Percentiles rank a stretch among this genome's conserved stretches.
phyloP scores from a whole-genome alignment of 2,888 invertebrate genomes.

The Byasa hedistus region DNA sequence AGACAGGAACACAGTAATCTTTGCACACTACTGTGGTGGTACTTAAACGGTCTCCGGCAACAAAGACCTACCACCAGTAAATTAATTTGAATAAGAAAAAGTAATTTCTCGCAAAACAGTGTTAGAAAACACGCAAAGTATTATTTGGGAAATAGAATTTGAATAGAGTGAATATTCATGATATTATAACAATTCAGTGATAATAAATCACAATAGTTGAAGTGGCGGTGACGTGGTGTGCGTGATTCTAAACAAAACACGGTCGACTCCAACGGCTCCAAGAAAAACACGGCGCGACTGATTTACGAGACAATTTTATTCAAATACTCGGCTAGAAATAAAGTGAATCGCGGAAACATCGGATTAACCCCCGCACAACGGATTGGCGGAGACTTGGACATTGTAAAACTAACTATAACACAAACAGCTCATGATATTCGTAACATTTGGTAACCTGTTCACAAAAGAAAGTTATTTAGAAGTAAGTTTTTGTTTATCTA shows the following conservation, averaged over 20 bases:
- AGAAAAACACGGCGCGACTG: slow-evolving; percentile 76
- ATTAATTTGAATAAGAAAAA: too few species aligned
- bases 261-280: slow-evolving; percentile 60
- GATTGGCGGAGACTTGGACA: slow-evolving; percentile 32
- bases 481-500: too few species aligned
- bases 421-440: neutral
- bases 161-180: slow-evolving; percentile 29
- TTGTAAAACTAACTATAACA: neutral
- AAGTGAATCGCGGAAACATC: slow-evolving; percentile 67
- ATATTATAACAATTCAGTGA: slow-evolving; percentile 51
- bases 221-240: slow-evolving; percentile 67
- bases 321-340: slow-evolving; percentile 72
- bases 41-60: too few species aligned
- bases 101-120: too few species aligned
- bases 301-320: slow-evolving; percentile 77
- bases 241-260: slow-evolving; percentile 79
- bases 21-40: too few species aligned
- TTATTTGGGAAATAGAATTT: slow-evolving; percentile 16
- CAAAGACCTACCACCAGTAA: too few species aligned
- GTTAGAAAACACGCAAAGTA: neutral
- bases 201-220: slow-evolving; percentile 69
- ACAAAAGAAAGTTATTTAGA: too few species aligned
- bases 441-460: neutral
- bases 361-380: slow-evolving; percentile 62
- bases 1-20: too few species aligned